Evolutionary conservation across 1,140 invertebrate genomes (phyloP).

Genomic region (Euura lappo): DNA sequence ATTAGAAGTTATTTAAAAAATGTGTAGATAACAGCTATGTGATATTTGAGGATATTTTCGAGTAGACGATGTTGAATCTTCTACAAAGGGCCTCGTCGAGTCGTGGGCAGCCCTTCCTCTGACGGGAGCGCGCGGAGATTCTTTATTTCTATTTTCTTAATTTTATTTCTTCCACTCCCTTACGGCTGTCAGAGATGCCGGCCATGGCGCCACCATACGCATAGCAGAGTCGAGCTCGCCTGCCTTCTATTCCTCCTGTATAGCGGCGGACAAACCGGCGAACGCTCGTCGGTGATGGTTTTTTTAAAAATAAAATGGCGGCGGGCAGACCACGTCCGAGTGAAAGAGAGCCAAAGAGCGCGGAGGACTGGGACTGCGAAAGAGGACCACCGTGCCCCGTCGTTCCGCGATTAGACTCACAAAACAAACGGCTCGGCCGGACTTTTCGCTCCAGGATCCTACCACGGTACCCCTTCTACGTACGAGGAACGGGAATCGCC

Average conservation of each 20-base stretch:
- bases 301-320: slow-evolving; percentile 51
- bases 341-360: slow-evolving; percentile 31
- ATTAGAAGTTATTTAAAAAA: too few species aligned
- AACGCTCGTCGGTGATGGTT: slow-evolving; percentile 40
- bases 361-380: slow-evolving; percentile 28
- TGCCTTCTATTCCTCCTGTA: neutral
- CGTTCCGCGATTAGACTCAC: slow-evolving; percentile 61
- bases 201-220: slow-evolving; percentile 49
- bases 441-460: slow-evolving; percentile 21
- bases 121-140: slow-evolving; percentile 20
- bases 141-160: slow-evolving; percentile 5
- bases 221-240: slow-evolving; percentile 20
- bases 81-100: neutral
- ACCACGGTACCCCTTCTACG: neutral
- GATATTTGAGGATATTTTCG: too few species aligned
- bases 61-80: neutral
- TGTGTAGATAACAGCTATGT: too few species aligned
- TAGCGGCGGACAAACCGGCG: slow-evolving; percentile 21
- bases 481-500: neutral
- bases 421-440: slow-evolving; percentile 60
- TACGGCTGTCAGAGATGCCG: slow-evolving; percentile 46
- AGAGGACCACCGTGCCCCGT: slow-evolving; percentile 50
- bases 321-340: slow-evolving; percentile 32
- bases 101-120: slow-evolving; percentile 21
- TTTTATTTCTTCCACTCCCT: slow-evolving; percentile 7